Base-by-base conservation (phyloP, 2,113 vertebrate species). In the Opisthocomus hoazin region DNA sequence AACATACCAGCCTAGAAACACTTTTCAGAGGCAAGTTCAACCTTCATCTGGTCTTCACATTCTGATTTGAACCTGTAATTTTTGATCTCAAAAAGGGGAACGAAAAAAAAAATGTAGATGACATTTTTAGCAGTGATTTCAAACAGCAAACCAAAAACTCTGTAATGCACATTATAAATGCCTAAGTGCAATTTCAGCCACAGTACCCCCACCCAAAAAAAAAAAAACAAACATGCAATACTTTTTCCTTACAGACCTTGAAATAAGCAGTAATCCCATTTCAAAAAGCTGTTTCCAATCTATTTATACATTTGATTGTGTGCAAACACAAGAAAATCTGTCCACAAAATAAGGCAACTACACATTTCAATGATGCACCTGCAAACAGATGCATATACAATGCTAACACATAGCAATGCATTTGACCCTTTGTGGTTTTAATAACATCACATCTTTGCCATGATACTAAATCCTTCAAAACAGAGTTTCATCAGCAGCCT, bases 371-470 rank as follows among this genome's bases (percentile, higher is more conserved):
- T 29, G 6, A 46, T 3, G 15, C 43, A 53, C 43, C 46, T 74
- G 50, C 32, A 43, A 73, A 43, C 0, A 19, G 21, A 12, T 11
- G 1, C 1, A 0, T 0, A 4, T 1, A 16, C 9, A 37, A 24
- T 1, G 20, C 29, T 30, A 37, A 30, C 15, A 36, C 0, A 6
- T 2, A 1, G 11, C 45, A 50, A 46, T 7, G 34, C 6, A 3
- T 37, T 26, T 16, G 19, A 41, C 58, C 24, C 36, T 51, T 10
- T 6, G 13, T 34, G 50, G 32, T 23, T 70, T 69, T 54, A 56
- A 5, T 27, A 60, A 41, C 13, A 60, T 39, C 2, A 2, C 5
- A 41, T 36, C 48, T 68, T 22, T 45, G 48, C 57, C 21, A 51
- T 1, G 19, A 26, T 58, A 71, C 29, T 51, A 74, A 63, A 64